These are phyloP conservation scores for Blastobasis adustella DNA, from an alignment of 2,888 invertebrate species.

Conservation along the genomic window DNA sequence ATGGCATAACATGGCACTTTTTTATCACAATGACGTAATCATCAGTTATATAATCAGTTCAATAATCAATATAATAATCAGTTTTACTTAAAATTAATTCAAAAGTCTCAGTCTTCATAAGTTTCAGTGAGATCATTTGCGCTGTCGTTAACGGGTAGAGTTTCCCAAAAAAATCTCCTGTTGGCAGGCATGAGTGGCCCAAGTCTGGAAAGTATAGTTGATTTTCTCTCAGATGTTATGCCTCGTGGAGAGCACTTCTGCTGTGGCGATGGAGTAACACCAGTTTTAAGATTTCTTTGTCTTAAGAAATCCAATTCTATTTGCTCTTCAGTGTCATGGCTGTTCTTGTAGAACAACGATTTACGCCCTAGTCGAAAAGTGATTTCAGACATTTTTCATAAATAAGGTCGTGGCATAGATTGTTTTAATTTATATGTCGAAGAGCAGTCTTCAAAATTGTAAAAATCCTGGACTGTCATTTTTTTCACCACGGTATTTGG, in stretches of 20 bases:
- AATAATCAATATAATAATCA: background rate
- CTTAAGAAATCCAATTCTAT: background rate
- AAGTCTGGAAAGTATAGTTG: conserved; percentile 4
- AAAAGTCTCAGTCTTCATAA: background rate
- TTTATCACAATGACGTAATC: background rate
- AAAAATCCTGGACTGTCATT: conserved; percentile 18
- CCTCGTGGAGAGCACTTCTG: conserved; percentile 2
- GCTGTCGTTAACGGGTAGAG: conserved; percentile 1
- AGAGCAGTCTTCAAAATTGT: conserved; percentile 17
- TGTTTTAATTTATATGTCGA: conserved; percentile 19
- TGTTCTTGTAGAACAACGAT: background rate
- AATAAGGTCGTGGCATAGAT: conserved; percentile 18
- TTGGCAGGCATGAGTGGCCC: conserved; percentile 4
- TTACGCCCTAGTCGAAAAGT: conserved; percentile 12
- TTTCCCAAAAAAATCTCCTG: conserved; percentile 3
- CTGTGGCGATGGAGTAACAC: background rate
- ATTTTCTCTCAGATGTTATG: conserved; percentile 4
- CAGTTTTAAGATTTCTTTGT: background rate
- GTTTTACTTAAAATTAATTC: background rate
- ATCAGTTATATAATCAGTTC: background rate
- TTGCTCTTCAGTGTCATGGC: background rate
- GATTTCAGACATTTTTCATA: conserved; percentile 21
- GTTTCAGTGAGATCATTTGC: conserved; percentile 2
- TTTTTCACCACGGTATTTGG: conserved; percentile 13
- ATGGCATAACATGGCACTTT: background rate